A percentile compares a stretch with the other conserved stretches of the same genome.
Conservation (phyloP, 2,113 vertebrate genomes). For the Prunella fulvescens region DNA sequence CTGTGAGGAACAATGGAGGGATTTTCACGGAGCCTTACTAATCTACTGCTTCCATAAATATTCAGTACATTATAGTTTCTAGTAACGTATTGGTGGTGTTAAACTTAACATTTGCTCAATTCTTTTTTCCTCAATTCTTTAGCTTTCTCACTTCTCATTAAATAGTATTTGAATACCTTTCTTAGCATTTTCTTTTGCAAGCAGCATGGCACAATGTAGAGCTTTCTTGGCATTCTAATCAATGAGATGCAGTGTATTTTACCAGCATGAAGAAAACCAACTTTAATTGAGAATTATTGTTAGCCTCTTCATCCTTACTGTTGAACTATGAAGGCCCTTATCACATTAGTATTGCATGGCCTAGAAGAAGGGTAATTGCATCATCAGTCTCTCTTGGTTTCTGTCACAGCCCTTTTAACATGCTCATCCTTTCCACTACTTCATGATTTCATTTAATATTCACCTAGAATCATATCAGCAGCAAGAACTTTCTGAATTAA, state of each 20-base stretch:
- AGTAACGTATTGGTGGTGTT: background rate
- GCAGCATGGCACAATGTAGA: background rate
- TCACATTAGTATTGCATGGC: background rate
- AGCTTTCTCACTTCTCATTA: conserved; percentile 25
- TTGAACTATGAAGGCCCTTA: conserved; percentile 32
- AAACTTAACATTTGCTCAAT: background rate
- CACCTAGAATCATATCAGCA: background rate
- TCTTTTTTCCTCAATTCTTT: background rate
- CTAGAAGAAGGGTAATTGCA: conserved; percentile 37
- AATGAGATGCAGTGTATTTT: conserved; percentile 5
- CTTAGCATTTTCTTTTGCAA: conserved; percentile 31
- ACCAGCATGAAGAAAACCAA: conserved; percentile 4
- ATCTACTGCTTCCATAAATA: background rate
- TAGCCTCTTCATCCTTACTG: conserved; percentile 24
- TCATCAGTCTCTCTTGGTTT: conserved; percentile 28
- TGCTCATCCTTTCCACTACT: conserved; percentile 36
- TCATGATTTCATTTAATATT: conserved; percentile 58
- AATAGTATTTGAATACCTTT: background rate
- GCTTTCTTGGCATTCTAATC: conserved; percentile 23
- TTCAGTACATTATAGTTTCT: conserved; percentile 1
- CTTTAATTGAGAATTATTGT: conserved; percentile 45
- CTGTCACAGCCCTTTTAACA: conserved; percentile 42
- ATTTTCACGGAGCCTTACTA: background rate
- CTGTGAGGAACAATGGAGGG: background rate
- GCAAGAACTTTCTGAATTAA: background rate